A percentile compares a stretch with the other conserved stretches of the same genome.
These are phyloP conservation scores for Ceratosolen fusciceps DNA, from an alignment of 1,140 invertebrate species.

Conservation along the genomic window DNA sequence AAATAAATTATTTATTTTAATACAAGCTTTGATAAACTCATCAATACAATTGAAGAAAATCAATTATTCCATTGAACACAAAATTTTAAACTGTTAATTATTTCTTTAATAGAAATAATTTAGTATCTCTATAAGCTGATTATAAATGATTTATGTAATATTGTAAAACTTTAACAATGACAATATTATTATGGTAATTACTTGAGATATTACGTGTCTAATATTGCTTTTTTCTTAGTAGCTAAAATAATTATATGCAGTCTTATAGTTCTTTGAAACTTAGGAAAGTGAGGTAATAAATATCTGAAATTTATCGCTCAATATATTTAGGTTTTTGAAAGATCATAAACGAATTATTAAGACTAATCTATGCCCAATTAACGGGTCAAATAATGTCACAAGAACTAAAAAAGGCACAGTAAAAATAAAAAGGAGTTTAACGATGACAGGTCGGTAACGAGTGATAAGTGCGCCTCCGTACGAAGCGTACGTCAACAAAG, in stretches of 20 bases:
- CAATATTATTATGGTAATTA: no score
- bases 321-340: background rate
- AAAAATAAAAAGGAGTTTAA: background rate
- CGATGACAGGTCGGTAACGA: background rate
- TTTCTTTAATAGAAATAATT: no score
- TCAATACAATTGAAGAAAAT: background rate
- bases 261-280: no score
- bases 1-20: background rate
- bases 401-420: background rate
- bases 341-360: background rate
- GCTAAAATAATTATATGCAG: no score
- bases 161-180: background rate
- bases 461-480: background rate
- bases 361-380: background rate
- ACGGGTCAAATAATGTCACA: background rate
- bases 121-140: background rate
- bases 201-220: no score
- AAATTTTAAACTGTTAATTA: background rate
- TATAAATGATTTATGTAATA: background rate
- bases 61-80: background rate
- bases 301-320: background rate
- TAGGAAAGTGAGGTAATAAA: no score
- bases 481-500: background rate
- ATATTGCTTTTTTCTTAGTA: no score
- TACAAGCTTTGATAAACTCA: background rate